Conservation (phyloP, 2,113 vertebrate genomes). For the Esox niger region DNA sequence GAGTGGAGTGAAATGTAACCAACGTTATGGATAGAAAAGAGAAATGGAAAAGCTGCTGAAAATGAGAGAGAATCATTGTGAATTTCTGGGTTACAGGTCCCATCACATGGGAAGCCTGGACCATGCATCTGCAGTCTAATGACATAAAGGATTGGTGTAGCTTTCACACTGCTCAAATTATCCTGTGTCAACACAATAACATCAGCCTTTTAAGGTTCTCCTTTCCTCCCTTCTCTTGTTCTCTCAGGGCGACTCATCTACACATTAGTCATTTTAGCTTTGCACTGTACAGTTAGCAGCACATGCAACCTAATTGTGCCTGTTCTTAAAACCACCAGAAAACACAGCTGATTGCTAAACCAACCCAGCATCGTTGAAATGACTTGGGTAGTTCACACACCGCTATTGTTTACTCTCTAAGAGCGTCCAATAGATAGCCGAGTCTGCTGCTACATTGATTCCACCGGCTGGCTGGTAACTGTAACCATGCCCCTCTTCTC, state of each 20-base stretch:
- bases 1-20: constrained; percentile 50
- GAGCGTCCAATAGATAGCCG: constrained; percentile 34
- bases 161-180: neutral
- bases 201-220: constrained; percentile 30
- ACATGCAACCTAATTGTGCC: constrained; percentile 31
- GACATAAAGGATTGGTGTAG: no score
- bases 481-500: constrained; percentile 60
- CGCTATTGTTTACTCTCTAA: neutral
- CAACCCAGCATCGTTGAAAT: neutral
- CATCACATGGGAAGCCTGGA: constrained; percentile 3
- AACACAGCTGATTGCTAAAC: neutral
- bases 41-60: constrained; percentile 22
- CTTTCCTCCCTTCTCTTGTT: constrained; percentile 29
- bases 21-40: constrained; percentile 46
- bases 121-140: neutral
- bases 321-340: neutral
- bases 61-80: constrained; percentile 5
- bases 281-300: no score
- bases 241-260: no score
- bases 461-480: constrained; percentile 40
- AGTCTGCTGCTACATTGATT: constrained; percentile 41
- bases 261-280: no score
- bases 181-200: neutral
- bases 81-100: constrained; percentile 1
- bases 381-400: constrained; percentile 11